phyloP scores from a whole-genome alignment of 2,888 invertebrate species.

The Biston stratarius region DNA sequence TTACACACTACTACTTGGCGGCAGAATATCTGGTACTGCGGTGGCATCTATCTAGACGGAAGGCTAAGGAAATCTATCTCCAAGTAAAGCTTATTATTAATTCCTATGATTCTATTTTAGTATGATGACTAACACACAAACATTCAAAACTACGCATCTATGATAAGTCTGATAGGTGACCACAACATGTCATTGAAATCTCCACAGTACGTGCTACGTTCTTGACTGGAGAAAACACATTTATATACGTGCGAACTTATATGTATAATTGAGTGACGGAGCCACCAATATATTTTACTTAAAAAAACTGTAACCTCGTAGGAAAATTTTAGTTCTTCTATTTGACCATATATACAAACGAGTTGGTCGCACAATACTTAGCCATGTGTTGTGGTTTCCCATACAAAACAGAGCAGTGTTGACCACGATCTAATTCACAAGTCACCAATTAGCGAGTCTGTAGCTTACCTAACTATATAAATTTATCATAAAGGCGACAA shows the following conservation, averaged over 20 bases:
- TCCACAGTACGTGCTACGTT: conserved; percentile 5
- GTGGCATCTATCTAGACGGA: no score
- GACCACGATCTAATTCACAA: conserved; percentile 23
- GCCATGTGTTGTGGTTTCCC: conserved; percentile 12
- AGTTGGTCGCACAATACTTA: not conserved
- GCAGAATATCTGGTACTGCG: no score
- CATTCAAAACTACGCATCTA: conserved; percentile 1
- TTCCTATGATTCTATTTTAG: not conserved
- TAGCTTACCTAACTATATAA: conserved; percentile 30
- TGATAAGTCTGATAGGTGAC: conserved; percentile 8
- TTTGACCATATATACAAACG: not conserved
- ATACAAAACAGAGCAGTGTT: conserved; percentile 26
- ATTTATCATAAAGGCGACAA: conserved; percentile 42
- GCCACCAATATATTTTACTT: not conserved
- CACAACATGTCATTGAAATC: conserved; percentile 17
- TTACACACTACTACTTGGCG: no score
- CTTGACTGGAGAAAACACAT: conserved; percentile 16
- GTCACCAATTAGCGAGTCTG: conserved; percentile 54
- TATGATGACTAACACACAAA: conserved; percentile 1
- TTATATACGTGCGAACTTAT: not conserved
- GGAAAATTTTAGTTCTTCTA: not conserved
- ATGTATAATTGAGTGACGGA: not conserved
- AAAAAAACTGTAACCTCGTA: not conserved
- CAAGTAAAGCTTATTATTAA: not conserved
- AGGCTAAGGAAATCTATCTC: not conserved